These are phyloP conservation scores for Dioctria linearis DNA, from an alignment of 2,888 invertebrate genomes.

Conservation along the genomic window DNA sequence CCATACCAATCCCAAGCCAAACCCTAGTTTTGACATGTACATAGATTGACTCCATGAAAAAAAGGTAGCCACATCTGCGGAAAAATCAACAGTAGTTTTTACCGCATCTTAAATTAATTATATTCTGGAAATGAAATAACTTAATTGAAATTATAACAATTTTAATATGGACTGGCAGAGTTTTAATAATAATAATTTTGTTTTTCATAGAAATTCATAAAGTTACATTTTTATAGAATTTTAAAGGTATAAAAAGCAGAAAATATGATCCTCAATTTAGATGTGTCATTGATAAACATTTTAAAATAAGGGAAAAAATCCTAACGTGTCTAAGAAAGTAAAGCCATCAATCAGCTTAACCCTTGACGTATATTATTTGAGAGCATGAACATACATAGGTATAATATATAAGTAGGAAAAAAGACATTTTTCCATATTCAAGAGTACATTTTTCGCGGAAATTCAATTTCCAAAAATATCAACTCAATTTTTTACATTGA, in stretches of 20 bases:
- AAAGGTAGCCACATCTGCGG: no score
- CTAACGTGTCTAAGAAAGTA: not conserved
- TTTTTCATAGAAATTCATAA: no score
- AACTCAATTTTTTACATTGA: constrained; percentile 41
- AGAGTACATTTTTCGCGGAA: constrained; percentile 31
- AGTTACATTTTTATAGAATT: no score
- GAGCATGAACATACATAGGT: not conserved
- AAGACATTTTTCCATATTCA: constrained; percentile 15
- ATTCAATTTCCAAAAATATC: constrained; percentile 38
- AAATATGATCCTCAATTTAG: constrained; percentile 4
- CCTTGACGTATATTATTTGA: constrained; percentile 15
- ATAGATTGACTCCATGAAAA: no score
- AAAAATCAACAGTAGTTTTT: no score
- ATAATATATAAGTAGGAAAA: constrained; percentile 4
- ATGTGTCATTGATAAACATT: not conserved
- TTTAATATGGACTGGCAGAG: no score
- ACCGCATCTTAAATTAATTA: no score
- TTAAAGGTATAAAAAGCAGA: not conserved
- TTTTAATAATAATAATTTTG: no score
- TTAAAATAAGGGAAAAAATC: constrained; percentile 6
- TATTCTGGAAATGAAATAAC: no score
- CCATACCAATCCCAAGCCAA: no score
- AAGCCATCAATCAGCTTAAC: constrained; percentile 22
- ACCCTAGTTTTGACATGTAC: no score
- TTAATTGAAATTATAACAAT: no score